Evolutionary conservation across 2,888 invertebrate species (phyloP), one percentile per base, ranked within the genome.

Genomic region (Magallana nippona): DNA sequence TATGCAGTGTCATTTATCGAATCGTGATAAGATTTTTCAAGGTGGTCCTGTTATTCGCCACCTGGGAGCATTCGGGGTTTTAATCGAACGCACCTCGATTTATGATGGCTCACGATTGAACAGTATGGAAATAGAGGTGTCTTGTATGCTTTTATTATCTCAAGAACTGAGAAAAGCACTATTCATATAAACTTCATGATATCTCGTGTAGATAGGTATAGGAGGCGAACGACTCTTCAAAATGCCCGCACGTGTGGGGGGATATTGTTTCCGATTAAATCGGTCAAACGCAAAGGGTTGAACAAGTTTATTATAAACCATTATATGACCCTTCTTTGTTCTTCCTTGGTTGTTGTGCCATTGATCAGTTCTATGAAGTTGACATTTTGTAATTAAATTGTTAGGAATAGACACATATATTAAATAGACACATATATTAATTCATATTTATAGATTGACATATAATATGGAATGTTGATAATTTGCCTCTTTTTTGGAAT

Each of bases 1-100:
- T 11, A 15, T 71, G 71, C 71, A 71, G 71, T 71, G 71, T 71
- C 71, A 71, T 71, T 71, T 71, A 71, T 71, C 71, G 71, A 71
- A 71, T 27, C 15, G 32, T 71, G 71, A 71, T 71, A 71, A 71
- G 27, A 32, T 71, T 27, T n/a, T 32, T 15, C 71, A 15, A 32
- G 71, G 71, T 71, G 27, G 71, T 22, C 71, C 11, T 27, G 27
- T 27, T 27, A 15, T 71, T 27, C 22, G 13, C 71, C 71, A 71
- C 71, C 71, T 71, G 71, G 22, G 71, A 71, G 71, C 32, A 27
- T 71, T 71, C 32, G 5, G 22, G 13, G 32, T 27, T 71, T 71
- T 27, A 71, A 71, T 71, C 71, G 71, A 71, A 71, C 71, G 71
- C 71, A 27, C 22, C 71, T 71, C 71, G 71, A 71, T 71, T 71